Evolutionary conservation across 1,140 invertebrate species (phyloP).

Genomic region (Himalopsyche phryganea): DNA sequence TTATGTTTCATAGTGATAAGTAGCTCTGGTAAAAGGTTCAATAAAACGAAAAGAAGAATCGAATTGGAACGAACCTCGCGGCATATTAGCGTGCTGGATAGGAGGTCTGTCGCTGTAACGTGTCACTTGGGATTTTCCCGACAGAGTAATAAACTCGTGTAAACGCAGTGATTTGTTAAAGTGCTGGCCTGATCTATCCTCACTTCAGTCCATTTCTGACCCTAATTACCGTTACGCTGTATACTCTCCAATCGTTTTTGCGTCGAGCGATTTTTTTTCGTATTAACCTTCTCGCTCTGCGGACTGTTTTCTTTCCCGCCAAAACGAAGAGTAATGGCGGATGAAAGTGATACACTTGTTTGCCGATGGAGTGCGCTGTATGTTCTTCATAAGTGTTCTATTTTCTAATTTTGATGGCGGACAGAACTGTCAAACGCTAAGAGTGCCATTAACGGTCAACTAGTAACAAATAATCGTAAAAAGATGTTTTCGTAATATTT

Average conservation of each 20-base stretch:
- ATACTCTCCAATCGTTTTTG: background rate
- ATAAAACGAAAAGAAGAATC: too few species aligned
- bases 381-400: too few species aligned
- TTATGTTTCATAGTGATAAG: too few species aligned
- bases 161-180: slow-evolving; percentile 31
- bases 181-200: slow-evolving; percentile 23
- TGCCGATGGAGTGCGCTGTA: background rate
- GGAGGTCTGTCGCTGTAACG: slow-evolving; percentile 10
- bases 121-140: slow-evolving; percentile 20
- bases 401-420: too few species aligned
- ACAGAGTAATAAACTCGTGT: slow-evolving; percentile 24
- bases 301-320: background rate
- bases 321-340: background rate
- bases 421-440: too few species aligned
- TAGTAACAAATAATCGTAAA: too few species aligned
- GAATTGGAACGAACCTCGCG: too few species aligned
- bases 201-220: slow-evolving; percentile 3
- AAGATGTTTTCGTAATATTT: too few species aligned
- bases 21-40: too few species aligned
- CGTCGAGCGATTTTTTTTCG: background rate
- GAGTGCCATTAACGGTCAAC: too few species aligned
- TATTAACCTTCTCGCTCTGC: too few species aligned
- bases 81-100: background rate
- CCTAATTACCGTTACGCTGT: slow-evolving; percentile 15
- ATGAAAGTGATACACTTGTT: slow-evolving; percentile 1